Evolutionary conservation across 53 echinoderm and acorn worm genomes (phyloP).

Genomic region (Patiria pectinifera): DNA sequence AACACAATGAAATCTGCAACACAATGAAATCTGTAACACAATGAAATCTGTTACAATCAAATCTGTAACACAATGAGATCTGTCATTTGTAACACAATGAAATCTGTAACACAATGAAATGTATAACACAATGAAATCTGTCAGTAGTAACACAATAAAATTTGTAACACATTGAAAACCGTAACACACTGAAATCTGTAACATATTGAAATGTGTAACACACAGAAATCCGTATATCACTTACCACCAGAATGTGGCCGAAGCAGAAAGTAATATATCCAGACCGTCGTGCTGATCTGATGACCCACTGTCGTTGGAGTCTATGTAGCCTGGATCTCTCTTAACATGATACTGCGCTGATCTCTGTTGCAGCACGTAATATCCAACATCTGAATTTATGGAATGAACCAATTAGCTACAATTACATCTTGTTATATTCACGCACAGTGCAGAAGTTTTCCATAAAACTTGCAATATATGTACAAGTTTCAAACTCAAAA

Average conservation of each 20-base stretch:
- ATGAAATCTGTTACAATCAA: not conserved
- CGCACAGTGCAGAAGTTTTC: too few relatives aligned
- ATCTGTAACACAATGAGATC: too few relatives aligned
- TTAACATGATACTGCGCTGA: conserved; percentile 51
- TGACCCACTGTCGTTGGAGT: conserved; percentile 58
- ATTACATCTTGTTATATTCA: not conserved
- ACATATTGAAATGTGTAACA: too few relatives aligned
- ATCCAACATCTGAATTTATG: conserved; percentile 66
- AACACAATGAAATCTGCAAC: not conserved
- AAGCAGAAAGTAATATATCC: conserved; percentile 75
- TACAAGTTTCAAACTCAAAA: too few relatives aligned
- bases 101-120: too few relatives aligned
- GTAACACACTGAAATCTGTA: not conserved
- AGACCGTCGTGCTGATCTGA: conserved; percentile 53
- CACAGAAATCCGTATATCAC: not conserved
- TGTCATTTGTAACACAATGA: not conserved
- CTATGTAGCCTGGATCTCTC: conserved; percentile 1
- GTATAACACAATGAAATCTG: too few relatives aligned
- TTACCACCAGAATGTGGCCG: conserved; percentile 95
- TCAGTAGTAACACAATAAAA: too few relatives aligned
- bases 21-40: not conserved
- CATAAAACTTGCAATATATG: too few relatives aligned
- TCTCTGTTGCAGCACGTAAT: conserved; percentile 71
- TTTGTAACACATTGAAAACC: too few relatives aligned
- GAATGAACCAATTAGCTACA: not conserved